Evolutionary conservation across 2,113 vertebrate genomes (phyloP), one percentile per base, ranked within the genome.

Genomic region (Echinops telfairi): DNA sequence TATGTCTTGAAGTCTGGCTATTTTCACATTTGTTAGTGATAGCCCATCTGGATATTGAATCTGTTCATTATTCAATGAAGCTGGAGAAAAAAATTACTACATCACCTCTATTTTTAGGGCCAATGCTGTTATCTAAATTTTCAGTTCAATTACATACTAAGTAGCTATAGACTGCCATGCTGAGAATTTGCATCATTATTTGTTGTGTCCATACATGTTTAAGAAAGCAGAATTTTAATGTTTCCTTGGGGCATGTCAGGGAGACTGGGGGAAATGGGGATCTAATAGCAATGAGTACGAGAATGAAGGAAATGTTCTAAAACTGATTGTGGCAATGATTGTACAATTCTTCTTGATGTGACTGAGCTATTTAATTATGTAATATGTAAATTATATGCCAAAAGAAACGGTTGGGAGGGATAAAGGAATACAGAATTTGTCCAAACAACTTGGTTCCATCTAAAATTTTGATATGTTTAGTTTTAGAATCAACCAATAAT

Each of bases 1-100:
- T 15, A 0, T 73, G 0, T 53, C 60, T 86, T n/a, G 11, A 82
- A 86, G 75, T 22, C 71, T 79, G 16, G 17, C 40, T 81, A 43
- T 38, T 82, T 90, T 79, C 36, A 6, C 23, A 1, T 64, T 58
- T 40, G 33, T 64, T 47, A 17, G 27, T 83, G 29, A 83, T 31
- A 64, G 22, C 23, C 57, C 58, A 66, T 88, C 64, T 80, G 33
- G 38, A n/a, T 64, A 68, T 1, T 40, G 3, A 90, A 80, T n/a
- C 64, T 86, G 17, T 66, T 60, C 70, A 86, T 76, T 89, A 94
- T 73, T 95, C 60, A 91, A 9, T 43, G 58, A 89, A 75, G 79
- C 43, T 88, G 23, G 47, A 89, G 0, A 83, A 33, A 83, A 96
- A 92, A 79, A 90, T 71, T 22, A 79, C 4, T 47, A 14, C 0